Evolutionary conservation across 2,888 invertebrate species (phyloP).

Genomic region (Tenodera sinensis): DNA sequence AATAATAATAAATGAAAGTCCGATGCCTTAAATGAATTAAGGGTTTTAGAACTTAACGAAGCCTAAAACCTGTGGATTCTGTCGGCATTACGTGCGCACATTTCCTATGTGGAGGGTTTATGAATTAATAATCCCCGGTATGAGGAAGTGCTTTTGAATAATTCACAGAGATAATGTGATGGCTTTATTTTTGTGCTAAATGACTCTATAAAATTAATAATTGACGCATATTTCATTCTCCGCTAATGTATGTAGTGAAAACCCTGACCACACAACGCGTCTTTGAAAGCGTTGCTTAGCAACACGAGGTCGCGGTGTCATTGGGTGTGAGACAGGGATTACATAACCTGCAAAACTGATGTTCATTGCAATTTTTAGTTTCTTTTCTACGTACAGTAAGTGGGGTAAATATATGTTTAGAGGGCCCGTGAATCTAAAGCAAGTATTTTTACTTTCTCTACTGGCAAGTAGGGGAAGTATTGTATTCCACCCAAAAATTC

Average conservation of each 20-base stretch:
- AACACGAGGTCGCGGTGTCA: not conserved
- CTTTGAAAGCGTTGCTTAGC: not conserved
- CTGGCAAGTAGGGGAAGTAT: no score
- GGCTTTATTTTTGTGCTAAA: not conserved
- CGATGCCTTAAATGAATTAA: no score
- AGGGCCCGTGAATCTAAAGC: no score
- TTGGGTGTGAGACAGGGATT: no score
- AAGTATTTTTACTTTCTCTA: no score
- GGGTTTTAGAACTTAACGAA: not conserved
- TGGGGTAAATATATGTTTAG: no score
- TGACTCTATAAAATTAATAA: not conserved
- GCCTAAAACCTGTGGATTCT: not conserved
- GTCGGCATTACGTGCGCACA: not conserved
- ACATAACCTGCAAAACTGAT: no score
- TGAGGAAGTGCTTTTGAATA: not conserved
- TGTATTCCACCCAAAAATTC: no score
- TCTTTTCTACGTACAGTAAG: no score
- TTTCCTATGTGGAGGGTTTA: not conserved
- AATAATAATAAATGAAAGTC: no score
- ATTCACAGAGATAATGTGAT: not conserved
- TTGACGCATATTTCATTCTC: not conserved
- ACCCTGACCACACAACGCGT: not conserved
- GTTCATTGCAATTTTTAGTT: no score
- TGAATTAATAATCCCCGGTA: not conserved
- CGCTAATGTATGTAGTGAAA: not conserved